Conservation (phyloP, 2,113 vertebrate species). For the Pedetes capensis region DNA sequence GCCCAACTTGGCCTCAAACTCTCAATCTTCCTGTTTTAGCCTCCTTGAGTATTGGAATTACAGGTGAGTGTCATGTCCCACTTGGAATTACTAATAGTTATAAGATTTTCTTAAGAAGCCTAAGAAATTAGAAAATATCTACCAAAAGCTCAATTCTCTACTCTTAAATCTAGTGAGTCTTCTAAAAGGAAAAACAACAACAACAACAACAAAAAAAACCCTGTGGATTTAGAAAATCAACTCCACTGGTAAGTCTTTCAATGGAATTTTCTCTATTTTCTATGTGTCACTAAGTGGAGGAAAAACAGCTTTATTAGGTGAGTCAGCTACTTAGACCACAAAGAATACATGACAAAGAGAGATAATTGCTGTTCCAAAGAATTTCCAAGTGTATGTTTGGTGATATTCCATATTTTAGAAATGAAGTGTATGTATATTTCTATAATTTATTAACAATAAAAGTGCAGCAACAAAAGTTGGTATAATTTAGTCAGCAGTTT, state of each 20-base stretch:
- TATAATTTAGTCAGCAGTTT: neutral
- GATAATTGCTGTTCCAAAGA: neutral
- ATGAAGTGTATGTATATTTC: neutral
- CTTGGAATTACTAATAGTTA: neutral
- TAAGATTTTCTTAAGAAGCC: neutral
- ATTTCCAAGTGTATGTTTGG: neutral
- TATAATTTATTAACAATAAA: neutral
- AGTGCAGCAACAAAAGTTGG: neutral
- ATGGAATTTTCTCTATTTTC: slow-evolving; percentile 21
- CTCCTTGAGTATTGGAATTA: neutral
- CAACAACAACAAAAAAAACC: neutral
- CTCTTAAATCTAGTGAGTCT: neutral
- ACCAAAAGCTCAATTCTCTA: neutral
- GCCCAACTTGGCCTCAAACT: neutral
- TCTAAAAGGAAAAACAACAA: neutral
- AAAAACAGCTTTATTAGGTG: neutral
- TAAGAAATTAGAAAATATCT: neutral
- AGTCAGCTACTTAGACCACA: neutral
- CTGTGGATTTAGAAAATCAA: neutral
- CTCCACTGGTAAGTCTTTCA: neutral
- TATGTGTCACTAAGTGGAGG: neutral
- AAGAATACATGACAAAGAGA: slow-evolving; percentile 25
- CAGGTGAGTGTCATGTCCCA: neutral
- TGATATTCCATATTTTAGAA: neutral
- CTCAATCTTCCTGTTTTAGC: neutral